Conservation (phyloP, 64 coral and sea anemone species). For the Hydrozoanthus tunicans region DNA sequence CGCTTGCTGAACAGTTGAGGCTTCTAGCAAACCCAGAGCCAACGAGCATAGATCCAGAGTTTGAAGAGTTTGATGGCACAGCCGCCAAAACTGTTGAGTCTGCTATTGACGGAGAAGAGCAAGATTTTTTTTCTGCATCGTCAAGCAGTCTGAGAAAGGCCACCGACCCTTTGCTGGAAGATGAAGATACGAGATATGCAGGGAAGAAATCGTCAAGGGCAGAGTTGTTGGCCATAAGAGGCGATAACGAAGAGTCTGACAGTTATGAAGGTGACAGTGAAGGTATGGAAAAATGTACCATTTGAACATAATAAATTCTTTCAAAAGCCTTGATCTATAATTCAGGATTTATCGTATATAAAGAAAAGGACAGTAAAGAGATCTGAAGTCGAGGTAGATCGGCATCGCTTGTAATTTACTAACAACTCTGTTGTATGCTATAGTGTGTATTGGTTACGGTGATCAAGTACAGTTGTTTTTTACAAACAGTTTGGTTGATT, state of each 20-base stretch:
- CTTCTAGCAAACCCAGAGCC: conserved; percentile 75
- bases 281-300: not conserved
- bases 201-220: conserved; percentile 61
- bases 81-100: conserved; percentile 60
- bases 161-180: conserved; percentile 52
- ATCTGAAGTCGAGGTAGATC: no score
- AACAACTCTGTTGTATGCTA: no score
- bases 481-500: no score
- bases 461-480: no score
- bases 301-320: not conserved
- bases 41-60: conserved; percentile 79
- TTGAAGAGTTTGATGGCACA: conserved; percentile 84
- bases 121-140: not conserved
- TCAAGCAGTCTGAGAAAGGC: conserved; percentile 58
- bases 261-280: not conserved
- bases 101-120: not conserved
- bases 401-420: no score
- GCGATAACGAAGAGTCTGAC: not conserved
- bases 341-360: no score
- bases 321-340: not conserved
- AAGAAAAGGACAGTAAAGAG: no score
- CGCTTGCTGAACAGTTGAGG: conserved; percentile 74
- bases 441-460: no score
- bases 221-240: conserved; percentile 50
- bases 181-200: conserved; percentile 80